Base-by-base conservation (phyloP, 2,797 vertebrate species). In the Micromesistius poutassou region DNA sequence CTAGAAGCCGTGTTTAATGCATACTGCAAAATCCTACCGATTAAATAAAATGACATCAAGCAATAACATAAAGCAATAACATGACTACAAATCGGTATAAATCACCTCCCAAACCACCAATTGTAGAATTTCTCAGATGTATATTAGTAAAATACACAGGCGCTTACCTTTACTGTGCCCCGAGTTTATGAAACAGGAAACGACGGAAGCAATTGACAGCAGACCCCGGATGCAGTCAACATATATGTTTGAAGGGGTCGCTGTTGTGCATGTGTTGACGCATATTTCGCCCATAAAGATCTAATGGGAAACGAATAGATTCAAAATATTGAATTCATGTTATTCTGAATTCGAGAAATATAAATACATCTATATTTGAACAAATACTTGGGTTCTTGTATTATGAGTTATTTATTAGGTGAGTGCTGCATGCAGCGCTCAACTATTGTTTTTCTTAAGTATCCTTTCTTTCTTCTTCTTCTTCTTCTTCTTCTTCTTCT, bases 111-210 rank as follows among this genome's bases (percentile, higher is more conserved):
- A 68, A 25, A 68, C 9, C 8, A 68, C 62, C n/a, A 68, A 25
- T 68, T 25, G 62, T 28, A 2, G n/a, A 68, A 12, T 68, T 19
- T 68, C 9, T 10, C 25, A 9, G 7, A 16, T 62, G 55, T 25
- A 62, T 72, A 1, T 4, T 1, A 10, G 30, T 35, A 80, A 75
- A 76, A 38, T 74, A 2, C 12, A 14, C 2, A 0, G 30, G 0
- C 25, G 0, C 25, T 85, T 89, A 91, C 91, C 91, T 87, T 79
- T 2, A 13, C 77, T 70, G 5, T 4, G 83, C 78, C 73, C 84
- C 13, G 75, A 86, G 42, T 79, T 88, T 89, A 88, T 30, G 83
- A 89, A 88, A 87, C 2, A 68, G 25, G 7, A 0, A 13, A 0
- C 19, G 91, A 0, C 19, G 91, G 92, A 93, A 89, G 84, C 31